A percentile compares a stretch with the other conserved stretches of the same genome.
Conservation (phyloP, 2,113 vertebrate species). For the Zosterops japonicus region DNA sequence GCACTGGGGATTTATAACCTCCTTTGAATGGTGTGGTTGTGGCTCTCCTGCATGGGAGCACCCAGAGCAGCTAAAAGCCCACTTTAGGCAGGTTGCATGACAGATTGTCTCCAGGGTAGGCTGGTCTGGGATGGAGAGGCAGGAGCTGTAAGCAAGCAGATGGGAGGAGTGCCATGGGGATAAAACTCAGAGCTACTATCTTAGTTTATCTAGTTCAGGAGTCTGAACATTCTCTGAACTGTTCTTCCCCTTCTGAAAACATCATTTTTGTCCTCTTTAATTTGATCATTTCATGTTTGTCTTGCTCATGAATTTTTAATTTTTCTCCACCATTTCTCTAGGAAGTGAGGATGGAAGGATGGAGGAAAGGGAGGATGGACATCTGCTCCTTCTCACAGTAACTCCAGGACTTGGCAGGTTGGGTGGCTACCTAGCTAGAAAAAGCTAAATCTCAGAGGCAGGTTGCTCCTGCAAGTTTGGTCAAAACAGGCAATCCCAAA, state of each 20-base stretch:
- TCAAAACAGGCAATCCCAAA: background rate
- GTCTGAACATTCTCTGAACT: background rate
- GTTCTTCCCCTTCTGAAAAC: background rate
- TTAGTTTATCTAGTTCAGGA: background rate
- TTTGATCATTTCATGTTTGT: background rate
- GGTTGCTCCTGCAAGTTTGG: background rate
- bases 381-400: background rate
- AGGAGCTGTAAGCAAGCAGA: background rate
- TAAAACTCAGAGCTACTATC: background rate
- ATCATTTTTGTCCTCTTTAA: background rate
- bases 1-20: background rate
- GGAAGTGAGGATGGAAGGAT: background rate
- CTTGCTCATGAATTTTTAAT: background rate
- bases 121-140: background rate
- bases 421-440: background rate
- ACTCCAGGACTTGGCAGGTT: background rate
- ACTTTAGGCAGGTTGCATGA: background rate
- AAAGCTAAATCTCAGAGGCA: background rate
- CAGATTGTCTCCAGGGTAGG: fast-evolving
- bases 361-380: background rate
- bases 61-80: background rate
- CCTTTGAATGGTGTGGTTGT: background rate
- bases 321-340: background rate
- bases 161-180: background rate
- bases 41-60: background rate